Conservation (phyloP, 2,113 vertebrate genomes). For the Rousettus leschenaultii region DNA sequence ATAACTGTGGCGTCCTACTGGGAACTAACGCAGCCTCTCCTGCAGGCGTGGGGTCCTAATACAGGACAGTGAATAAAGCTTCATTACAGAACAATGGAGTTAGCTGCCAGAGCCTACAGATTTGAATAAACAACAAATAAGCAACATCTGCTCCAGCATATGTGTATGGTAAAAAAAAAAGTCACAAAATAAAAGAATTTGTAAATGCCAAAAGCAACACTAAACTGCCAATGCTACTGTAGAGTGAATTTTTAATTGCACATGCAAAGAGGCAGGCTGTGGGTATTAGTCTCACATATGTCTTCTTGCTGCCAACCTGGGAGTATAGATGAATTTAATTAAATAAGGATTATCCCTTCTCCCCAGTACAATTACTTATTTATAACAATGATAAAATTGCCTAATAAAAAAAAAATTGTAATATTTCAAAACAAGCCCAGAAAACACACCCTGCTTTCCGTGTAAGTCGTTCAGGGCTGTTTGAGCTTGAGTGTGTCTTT, state of each 20-base stretch:
- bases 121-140: constrained; percentile 92
- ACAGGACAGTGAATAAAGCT: constrained; percentile 86
- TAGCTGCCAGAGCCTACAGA: constrained; percentile 89
- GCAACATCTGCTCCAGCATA: constrained; percentile 92
- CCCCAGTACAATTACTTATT: constrained; percentile 91
- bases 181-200: constrained; percentile 92
- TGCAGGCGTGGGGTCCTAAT: constrained; percentile 83
- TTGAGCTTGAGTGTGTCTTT: constrained; percentile 79
- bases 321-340: constrained; percentile 93
- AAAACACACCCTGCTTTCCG: constrained; percentile 77
- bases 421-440: constrained; percentile 81
- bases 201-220: constrained; percentile 92
- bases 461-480: constrained; percentile 80
- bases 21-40: constrained; percentile 77
- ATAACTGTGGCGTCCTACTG: constrained; percentile 80
- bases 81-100: constrained; percentile 89
- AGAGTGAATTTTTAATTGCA: constrained; percentile 92
- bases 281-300: constrained; percentile 91
- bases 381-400: constrained; percentile 90
- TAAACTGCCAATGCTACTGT: constrained; percentile 89
- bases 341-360: constrained; percentile 92
- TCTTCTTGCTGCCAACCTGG: constrained; percentile 90
- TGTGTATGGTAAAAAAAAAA: constrained; percentile 89
- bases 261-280: constrained; percentile 88
- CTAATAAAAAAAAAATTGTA: constrained; percentile 85